These are phyloP conservation scores for Anoncus sp. DNA, from an alignment of 2,888 invertebrate species.

Conservation along the genomic window DNA sequence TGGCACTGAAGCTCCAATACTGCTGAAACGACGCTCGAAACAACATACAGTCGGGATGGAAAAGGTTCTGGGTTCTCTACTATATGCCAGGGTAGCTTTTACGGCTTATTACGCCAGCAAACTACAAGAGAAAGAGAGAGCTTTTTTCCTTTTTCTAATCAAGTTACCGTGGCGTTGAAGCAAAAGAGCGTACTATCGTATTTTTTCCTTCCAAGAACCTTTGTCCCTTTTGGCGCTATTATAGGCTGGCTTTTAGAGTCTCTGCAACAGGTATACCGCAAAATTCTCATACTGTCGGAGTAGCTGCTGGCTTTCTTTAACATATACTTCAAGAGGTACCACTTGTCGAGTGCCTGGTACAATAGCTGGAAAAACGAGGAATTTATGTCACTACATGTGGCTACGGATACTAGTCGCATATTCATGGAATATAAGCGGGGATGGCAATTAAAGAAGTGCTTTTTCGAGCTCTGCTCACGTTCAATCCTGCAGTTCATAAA, in stretches of 20 bases:
- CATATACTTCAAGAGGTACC: slow-evolving; percentile 8
- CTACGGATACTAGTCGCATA: slow-evolving; percentile 44
- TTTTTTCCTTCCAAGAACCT: slow-evolving; percentile 31
- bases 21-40: slow-evolving; percentile 12
- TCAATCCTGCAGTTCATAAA: slow-evolving; percentile 8
- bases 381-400: slow-evolving; percentile 28
- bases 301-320: slow-evolving; percentile 30
- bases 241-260: background rate
- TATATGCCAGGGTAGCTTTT: slow-evolving; percentile 16
- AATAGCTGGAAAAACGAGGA: slow-evolving; percentile 25
- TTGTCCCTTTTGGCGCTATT: slow-evolving; percentile 32
- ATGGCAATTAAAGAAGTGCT: slow-evolving; percentile 27
- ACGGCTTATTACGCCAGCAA: background rate
- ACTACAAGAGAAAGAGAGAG: slow-evolving; percentile 1
- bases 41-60: background rate
- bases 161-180: slow-evolving; percentile 31
- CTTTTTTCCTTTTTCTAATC: slow-evolving; percentile 46
- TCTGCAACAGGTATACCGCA: slow-evolving; percentile 59
- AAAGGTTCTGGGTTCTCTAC: slow-evolving; percentile 4
- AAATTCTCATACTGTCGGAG: slow-evolving; percentile 26
- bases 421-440: slow-evolving; percentile 21
- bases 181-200: slow-evolving; percentile 5
- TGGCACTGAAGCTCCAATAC: background rate
- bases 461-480: background rate
- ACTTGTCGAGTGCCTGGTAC: background rate